phyloP scores from a whole-genome alignment of 1,140 invertebrate species.

The Orussus abietinus region DNA sequence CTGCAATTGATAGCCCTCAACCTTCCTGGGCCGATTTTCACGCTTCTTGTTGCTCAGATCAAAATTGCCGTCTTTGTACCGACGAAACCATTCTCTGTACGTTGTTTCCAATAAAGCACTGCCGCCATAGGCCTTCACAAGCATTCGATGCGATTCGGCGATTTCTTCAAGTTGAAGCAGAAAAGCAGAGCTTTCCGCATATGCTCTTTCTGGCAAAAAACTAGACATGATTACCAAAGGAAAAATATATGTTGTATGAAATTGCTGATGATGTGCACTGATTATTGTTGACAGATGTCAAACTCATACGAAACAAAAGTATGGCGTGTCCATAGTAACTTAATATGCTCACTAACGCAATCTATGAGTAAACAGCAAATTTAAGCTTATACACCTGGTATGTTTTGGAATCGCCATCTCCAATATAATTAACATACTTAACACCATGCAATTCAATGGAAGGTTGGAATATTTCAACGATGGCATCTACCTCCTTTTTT shows the following conservation, averaged over 20 bases:
- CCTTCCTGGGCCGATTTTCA: slow-evolving; percentile 35
- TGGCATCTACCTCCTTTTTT: slow-evolving; percentile 9
- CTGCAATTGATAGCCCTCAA: no score
- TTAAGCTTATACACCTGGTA: no score
- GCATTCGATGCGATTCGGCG: no score
- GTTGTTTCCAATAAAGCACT: no score
- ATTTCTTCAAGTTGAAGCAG: no score
- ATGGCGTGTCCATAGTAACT: neutral
- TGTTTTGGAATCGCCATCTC: slow-evolving; percentile 8
- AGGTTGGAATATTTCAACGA: slow-evolving; percentile 6
- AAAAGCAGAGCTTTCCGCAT: no score
- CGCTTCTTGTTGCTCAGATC: slow-evolving; percentile 31
- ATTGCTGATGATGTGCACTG: no score
- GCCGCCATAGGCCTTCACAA: no score
- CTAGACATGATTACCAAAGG: no score
- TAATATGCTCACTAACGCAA: neutral
- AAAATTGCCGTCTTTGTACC: slow-evolving; percentile 35
- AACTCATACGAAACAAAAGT: neutral
- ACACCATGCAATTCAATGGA: slow-evolving; percentile 2
- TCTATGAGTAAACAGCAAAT: no score
- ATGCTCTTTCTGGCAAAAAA: no score
- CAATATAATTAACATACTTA: slow-evolving; percentile 7
- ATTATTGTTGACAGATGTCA: neutral
- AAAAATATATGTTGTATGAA: no score
- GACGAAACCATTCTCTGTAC: slow-evolving; percentile 19